Base-by-base conservation (phyloP, 2,113 vertebrate genomes). In the Bungarus multicinctus region DNA sequence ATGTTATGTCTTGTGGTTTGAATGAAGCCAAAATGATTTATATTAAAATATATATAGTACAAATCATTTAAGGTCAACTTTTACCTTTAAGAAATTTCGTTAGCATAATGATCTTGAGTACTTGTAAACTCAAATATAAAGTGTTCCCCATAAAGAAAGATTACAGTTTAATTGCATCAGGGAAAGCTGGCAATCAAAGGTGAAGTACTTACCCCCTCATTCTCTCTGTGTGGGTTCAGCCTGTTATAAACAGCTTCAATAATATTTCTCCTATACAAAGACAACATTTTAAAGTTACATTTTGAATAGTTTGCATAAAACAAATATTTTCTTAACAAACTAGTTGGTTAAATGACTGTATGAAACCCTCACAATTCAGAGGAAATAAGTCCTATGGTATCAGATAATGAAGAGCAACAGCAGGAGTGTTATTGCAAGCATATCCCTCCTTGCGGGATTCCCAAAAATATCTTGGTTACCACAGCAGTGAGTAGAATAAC, bases 221-320 rank as follows among this genome's bases (percentile, higher is more conserved):
- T 99, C 95, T 99, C 99, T 98, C 98, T 98, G 97, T 99, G 98
- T 95, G 99, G 99, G 97, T 98, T 99, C 97, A 99, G 98, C 95
- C 98, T 98, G 98, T 98, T 99, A 98, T 99, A 99, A 96, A 99
- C 98, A 95, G 98, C 98, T 98, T 99, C 99, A 95, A 99, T 98
- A 98, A 99, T 98, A 98, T 98, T 98, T 97, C 98, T 99, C 97
- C 99, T 99, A 97, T 89, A 97, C 85, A 85, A 94, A 94, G 54
- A 53, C 54, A 91, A 60, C 1, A 92, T 85, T 93, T 93, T 4
- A 94, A 92, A 23, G 89, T 69, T 87, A 86, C 34, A 25, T 87
- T 86, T 81, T 89, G n/a, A 92, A 18, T 22, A 88, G 0, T 52
- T 60, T 34, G 43, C 18, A 91, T 22, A 89, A 27, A 89, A 45